Conservation (phyloP, 2,888 invertebrate species). For the Xestia ashworthii region DNA sequence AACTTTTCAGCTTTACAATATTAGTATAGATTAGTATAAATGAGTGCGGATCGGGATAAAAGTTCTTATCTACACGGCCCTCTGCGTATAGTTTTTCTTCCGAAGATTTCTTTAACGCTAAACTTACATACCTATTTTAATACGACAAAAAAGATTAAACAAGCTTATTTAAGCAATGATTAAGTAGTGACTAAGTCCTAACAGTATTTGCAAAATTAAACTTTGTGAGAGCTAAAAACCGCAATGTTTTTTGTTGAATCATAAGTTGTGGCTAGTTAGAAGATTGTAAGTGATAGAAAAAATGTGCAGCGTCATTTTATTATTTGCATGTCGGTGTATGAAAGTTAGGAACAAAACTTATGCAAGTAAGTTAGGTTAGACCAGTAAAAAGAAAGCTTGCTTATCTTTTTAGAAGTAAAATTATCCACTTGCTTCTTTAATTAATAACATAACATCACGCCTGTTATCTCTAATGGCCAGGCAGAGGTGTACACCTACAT, state of each 20-base stretch:
- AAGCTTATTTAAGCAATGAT: neutral
- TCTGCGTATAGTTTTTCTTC: too few relatives aligned
- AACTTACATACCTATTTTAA: too few relatives aligned
- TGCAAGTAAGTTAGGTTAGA: neutral
- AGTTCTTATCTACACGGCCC: too few relatives aligned
- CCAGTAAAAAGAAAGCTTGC: neutral
- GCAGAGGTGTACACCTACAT: too few relatives aligned
- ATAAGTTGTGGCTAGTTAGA: slow-evolving; percentile 26
- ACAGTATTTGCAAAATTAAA: slow-evolving; percentile 43
- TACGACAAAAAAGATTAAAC: too few relatives aligned
- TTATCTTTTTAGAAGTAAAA: neutral
- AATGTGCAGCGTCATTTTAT: slow-evolving; percentile 42
- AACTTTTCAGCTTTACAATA: too few relatives aligned
- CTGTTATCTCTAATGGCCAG: too few relatives aligned
- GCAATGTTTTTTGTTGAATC: slow-evolving; percentile 37
- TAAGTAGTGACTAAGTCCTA: slow-evolving; percentile 10
- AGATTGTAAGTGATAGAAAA: slow-evolving; percentile 11
- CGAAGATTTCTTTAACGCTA: too few relatives aligned
- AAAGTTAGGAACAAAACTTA: slow-evolving; percentile 23
- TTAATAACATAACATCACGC: too few relatives aligned
- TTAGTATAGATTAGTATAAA: too few relatives aligned
- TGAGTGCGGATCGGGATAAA: too few relatives aligned
- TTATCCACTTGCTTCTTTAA: neutral
- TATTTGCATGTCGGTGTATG: slow-evolving; percentile 26
- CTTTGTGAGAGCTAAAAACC: slow-evolving; percentile 26